Evolutionary conservation across 2,113 vertebrate genomes (phyloP), one percentile per base, ranked within the genome.

Genomic region (Uria lomvia): DNA sequence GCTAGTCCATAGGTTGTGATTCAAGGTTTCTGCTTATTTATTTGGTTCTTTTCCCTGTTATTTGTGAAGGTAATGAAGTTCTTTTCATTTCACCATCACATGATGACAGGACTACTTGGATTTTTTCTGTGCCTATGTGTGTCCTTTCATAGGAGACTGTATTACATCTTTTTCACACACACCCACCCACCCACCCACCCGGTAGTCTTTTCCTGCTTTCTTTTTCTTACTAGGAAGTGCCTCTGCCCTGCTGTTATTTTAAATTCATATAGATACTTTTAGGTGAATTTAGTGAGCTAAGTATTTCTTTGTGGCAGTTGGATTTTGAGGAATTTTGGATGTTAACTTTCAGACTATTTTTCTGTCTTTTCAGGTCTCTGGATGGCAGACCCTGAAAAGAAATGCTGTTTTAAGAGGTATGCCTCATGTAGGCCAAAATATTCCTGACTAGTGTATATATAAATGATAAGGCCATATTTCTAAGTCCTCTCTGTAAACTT

Each of bases 371-470:
- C 93, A 97, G 97, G 96, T 97, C 91, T 97, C 96, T 97, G 97
- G 96, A 97, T 97, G 96, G 97, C 96, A 97, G 94, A 96, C 92
- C 96, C 91, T 97, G 94, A 97, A 97, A 97, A 96, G 89, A 97
- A 96, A 96, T 95, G 94, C 96, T 92, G 92, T 96, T 97, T 96
- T 97, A 94, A 97, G 96, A 97, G 97, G 97, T 97, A 97, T 94
- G 96, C 86, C 87, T 95, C 76, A 38, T 59, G 76, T 84, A 94
- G 91, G 83, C 91, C 73, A 80, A 88, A 76, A 7, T 79, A 59
- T 71, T 65, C 29, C 29, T 36, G 21, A 83, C 36, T 76, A 49
- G 29, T 58, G 6, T 67, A 14, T 67, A 1, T 40, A 12, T 29
- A 55, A 82, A 38, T 60, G 14, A 79, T 60, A 91, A 60, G 55